Evolutionary conservation across 2,888 invertebrate genomes (phyloP).

Genomic region (Hanleya hanleyi): DNA sequence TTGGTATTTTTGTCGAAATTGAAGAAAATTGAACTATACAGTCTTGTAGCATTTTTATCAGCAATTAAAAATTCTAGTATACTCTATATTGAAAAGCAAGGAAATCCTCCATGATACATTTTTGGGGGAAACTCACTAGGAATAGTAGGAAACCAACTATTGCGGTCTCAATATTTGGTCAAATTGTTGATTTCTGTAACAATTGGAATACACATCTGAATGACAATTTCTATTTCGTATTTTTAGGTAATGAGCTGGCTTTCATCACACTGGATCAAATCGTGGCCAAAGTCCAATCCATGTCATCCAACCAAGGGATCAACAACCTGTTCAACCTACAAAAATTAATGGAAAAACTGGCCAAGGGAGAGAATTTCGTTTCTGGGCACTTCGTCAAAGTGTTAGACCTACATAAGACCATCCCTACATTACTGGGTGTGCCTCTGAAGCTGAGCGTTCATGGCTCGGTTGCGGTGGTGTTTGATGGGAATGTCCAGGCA

Average conservation of each 20-base stretch:
- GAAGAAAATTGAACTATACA: too few relatives aligned
- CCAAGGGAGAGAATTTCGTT: constrained; percentile 1
- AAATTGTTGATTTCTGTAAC: too few relatives aligned
- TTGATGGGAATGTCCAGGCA: background rate
- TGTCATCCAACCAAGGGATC: background rate
- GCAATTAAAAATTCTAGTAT: too few relatives aligned
- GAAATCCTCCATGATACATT: too few relatives aligned
- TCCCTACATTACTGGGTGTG: background rate
- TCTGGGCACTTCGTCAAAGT: background rate
- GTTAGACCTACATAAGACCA: background rate
- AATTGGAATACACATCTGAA: too few relatives aligned
- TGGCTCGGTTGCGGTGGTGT: background rate
- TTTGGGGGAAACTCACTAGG: too few relatives aligned
- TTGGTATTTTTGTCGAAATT: too few relatives aligned
- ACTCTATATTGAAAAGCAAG: too few relatives aligned
- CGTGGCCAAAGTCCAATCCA: background rate
- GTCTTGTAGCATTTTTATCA: too few relatives aligned
- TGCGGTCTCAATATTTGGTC: too few relatives aligned
- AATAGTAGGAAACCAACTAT: too few relatives aligned
- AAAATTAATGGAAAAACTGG: background rate
- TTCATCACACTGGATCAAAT: background rate
- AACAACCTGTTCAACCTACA: background rate
- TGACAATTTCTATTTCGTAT: background rate
- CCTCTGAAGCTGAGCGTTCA: background rate
- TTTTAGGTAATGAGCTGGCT: background rate